A percentile compares a stretch with the other conserved stretches of the same genome.
Conservation (phyloP, 2,888 invertebrate genomes). For the Ferrisia virgata region DNA sequence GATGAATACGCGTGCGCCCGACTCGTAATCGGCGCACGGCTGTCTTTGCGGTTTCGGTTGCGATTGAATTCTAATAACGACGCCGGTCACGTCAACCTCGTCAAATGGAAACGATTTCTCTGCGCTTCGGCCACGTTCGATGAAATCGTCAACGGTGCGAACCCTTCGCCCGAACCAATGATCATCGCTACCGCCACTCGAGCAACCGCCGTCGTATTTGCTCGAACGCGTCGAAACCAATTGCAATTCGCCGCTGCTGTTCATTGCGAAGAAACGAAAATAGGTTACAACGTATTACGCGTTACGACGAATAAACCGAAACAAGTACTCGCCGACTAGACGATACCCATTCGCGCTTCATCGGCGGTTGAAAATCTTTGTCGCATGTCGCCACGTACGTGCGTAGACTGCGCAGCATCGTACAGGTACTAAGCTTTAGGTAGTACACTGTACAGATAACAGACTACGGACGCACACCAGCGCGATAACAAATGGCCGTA, state of each 20-base stretch:
- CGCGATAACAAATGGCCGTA: too few relatives aligned
- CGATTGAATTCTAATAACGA: conserved; percentile 58
- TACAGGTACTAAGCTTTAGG: too few relatives aligned
- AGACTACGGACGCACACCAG: too few relatives aligned
- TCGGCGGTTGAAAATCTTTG: too few relatives aligned
- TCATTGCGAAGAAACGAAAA: not conserved
- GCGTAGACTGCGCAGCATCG: too few relatives aligned
- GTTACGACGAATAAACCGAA: too few relatives aligned
- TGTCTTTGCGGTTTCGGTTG: conserved; percentile 54
- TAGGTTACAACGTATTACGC: too few relatives aligned
- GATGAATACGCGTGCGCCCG: conserved; percentile 58
- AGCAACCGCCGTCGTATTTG: conserved; percentile 1
- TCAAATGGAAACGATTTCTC: conserved; percentile 56
- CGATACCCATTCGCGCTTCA: too few relatives aligned
- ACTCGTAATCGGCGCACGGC: conserved; percentile 48
- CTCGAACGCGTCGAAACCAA: conserved; percentile 41
- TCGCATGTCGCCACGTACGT: too few relatives aligned
- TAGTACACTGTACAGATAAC: too few relatives aligned
- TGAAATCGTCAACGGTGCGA: not conserved
- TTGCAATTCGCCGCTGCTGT: conserved; percentile 46
- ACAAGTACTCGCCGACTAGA: too few relatives aligned
- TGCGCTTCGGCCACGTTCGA: not conserved
- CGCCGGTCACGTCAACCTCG: conserved; percentile 72
- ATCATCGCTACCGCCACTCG: not conserved
- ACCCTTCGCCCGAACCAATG: not conserved